Percentiles rank a stretch among this genome's conserved stretches.
Evolutionary conservation across 2,797 vertebrate species (phyloP).

Genomic region (Thripadectes ignobilis): DNA sequence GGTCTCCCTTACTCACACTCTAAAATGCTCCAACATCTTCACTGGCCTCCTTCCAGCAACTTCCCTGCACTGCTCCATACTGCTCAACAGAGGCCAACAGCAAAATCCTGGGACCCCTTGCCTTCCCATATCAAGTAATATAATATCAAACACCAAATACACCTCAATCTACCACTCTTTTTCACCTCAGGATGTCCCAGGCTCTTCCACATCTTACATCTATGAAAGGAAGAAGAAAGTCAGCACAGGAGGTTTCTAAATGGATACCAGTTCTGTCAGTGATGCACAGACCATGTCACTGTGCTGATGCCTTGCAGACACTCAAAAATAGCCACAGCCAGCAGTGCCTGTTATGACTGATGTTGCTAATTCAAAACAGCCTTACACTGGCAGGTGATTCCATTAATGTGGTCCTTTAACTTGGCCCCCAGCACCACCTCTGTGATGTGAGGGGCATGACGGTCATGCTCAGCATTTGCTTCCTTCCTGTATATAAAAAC

Average conservation of each 20-base stretch:
- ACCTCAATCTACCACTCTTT: neutral
- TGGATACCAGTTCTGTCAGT: neutral
- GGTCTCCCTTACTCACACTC: neutral
- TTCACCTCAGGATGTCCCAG: neutral
- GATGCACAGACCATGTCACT: neutral
- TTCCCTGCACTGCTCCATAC: neutral
- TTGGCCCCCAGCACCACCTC: rapidly evolving
- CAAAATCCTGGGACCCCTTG: neutral
- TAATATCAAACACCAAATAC: neutral
- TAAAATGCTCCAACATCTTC: neutral
- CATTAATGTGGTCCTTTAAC: neutral
- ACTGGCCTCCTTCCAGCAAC: neutral
- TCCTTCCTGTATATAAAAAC: neutral
- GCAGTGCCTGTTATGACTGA: neutral
- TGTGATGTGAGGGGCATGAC: neutral
- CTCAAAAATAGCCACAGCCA: neutral
- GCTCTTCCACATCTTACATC: neutral
- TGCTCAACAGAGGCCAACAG: rapidly evolving
- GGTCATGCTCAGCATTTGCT: neutral
- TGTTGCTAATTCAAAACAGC: neutral
- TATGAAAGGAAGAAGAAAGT: neutral
- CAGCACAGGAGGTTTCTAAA: neutral
- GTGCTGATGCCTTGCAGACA: neutral
- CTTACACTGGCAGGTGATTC: neutral
- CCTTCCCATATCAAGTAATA: neutral